Conservation (phyloP, 2,888 invertebrate genomes). For the Glaucopsyche alexis region DNA sequence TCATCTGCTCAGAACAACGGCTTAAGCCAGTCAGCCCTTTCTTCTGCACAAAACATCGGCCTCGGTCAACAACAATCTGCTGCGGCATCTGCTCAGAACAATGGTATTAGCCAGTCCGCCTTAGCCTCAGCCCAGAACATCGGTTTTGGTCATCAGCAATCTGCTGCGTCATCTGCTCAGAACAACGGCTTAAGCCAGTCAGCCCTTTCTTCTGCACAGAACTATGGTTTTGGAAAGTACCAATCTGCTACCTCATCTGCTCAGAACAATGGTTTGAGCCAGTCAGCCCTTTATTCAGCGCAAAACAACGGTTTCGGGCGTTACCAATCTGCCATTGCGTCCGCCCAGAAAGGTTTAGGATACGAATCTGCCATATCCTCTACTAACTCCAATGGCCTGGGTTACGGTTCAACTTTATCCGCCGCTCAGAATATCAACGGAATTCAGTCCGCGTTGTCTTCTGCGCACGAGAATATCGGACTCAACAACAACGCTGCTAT, state of each 20-base stretch:
- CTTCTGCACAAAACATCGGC: constrained; percentile 45
- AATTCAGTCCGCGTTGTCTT: constrained; percentile 48
- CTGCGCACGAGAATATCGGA: constrained; percentile 48
- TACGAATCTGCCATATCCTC: constrained; percentile 43
- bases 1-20: neutral
- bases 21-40: neutral
- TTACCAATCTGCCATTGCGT: constrained; percentile 48
- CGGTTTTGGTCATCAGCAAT: constrained; percentile 46
- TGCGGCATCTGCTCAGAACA: constrained; percentile 52
- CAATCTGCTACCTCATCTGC: constrained; percentile 56
- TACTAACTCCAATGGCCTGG: constrained; percentile 45
- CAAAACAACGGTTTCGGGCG: constrained; percentile 47
- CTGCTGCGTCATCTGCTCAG: constrained; percentile 49
- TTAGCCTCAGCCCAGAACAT: constrained; percentile 45
- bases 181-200: constrained; percentile 41
- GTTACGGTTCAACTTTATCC: constrained; percentile 53
- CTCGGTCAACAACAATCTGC: constrained; percentile 49
- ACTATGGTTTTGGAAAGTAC: constrained; percentile 48
- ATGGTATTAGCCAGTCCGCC: constrained; percentile 50
- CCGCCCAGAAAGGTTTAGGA: constrained; percentile 41
- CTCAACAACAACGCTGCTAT: constrained; percentile 49
- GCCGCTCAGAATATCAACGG: constrained; percentile 49
- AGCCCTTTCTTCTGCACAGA: constrained; percentile 43
- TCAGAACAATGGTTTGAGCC: constrained; percentile 46
- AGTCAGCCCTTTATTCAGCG: constrained; percentile 47